A percentile compares a stretch with the other conserved stretches of the same genome.
Conservation (phyloP, 2,113 vertebrate genomes). For the Puffinus mauretanicus region DNA sequence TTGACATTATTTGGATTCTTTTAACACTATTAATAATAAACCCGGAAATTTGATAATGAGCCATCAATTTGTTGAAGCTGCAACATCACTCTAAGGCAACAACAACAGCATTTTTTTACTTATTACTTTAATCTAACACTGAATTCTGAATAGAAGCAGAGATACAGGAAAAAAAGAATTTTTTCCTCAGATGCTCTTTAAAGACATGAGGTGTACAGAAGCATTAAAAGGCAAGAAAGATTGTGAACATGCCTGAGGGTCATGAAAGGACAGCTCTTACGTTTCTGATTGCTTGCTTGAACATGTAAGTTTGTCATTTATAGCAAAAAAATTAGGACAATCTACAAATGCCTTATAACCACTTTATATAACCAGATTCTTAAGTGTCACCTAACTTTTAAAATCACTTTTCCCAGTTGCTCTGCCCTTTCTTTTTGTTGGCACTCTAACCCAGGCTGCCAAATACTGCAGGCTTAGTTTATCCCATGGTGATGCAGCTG, state of each 20-base stretch:
- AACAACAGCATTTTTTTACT: conserved; percentile 8
- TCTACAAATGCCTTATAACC: background rate
- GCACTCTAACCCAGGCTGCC: background rate
- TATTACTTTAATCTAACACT: conserved; percentile 5
- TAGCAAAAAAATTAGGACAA: background rate
- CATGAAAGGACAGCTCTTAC: background rate
- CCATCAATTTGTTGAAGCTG: background rate
- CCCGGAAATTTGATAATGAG: conserved; percentile 23
- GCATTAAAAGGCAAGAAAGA: background rate
- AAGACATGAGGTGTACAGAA: background rate
- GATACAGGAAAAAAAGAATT: background rate
- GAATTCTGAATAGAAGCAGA: background rate
- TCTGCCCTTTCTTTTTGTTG: background rate
- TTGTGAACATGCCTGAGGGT: background rate
- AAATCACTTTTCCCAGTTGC: background rate
- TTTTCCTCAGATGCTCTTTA: background rate
- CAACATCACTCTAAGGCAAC: conserved; percentile 5
- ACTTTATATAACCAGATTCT: background rate
- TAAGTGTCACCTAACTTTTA: background rate
- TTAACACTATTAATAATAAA: background rate
- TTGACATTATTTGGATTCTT: background rate
- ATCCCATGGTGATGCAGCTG: background rate
- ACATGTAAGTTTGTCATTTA: background rate
- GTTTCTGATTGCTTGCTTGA: background rate
- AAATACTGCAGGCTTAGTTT: background rate